Conservation (phyloP, 92 coral and sea anemone species). For the Epizoanthus scotinus region DNA sequence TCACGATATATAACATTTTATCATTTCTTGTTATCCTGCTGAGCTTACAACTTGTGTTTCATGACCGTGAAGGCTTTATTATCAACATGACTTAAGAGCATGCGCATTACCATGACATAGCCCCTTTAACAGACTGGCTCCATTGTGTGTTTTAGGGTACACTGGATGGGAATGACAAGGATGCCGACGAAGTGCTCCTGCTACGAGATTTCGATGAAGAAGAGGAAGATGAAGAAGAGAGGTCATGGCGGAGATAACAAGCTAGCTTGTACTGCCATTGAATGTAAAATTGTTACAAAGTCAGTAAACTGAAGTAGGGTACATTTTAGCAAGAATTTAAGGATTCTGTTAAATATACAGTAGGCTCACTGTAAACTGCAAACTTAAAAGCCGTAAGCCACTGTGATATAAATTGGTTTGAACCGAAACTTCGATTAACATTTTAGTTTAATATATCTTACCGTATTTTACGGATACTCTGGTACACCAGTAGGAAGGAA, state of each 20-base stretch:
- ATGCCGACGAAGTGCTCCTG: constrained; percentile 78
- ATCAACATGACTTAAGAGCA: too few relatives aligned
- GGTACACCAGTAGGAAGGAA: too few relatives aligned
- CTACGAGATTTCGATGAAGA: constrained; percentile 91
- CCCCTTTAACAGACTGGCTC: background rate
- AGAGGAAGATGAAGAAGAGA: constrained; percentile 93
- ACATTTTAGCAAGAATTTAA: background rate
- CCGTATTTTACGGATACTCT: too few relatives aligned
- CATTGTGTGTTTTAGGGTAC: constrained; percentile 61
- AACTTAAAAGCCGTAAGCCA: too few relatives aligned
- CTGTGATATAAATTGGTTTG: too few relatives aligned
- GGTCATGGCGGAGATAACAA: constrained; percentile 91
- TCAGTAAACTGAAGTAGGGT: background rate
- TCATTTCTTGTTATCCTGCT: too few relatives aligned
- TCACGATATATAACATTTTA: too few relatives aligned
- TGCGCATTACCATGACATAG: too few relatives aligned
- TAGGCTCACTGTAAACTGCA: background rate
- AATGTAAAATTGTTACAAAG: background rate
- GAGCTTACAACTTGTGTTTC: too few relatives aligned
- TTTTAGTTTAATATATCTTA: too few relatives aligned
- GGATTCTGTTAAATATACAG: background rate
- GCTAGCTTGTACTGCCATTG: background rate
- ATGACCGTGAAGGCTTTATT: too few relatives aligned
- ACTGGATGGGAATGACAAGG: constrained; percentile 70
- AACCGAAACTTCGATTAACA: too few relatives aligned